Conservation (phyloP, 2,888 invertebrate genomes). For the Priocnemis perturbator region DNA sequence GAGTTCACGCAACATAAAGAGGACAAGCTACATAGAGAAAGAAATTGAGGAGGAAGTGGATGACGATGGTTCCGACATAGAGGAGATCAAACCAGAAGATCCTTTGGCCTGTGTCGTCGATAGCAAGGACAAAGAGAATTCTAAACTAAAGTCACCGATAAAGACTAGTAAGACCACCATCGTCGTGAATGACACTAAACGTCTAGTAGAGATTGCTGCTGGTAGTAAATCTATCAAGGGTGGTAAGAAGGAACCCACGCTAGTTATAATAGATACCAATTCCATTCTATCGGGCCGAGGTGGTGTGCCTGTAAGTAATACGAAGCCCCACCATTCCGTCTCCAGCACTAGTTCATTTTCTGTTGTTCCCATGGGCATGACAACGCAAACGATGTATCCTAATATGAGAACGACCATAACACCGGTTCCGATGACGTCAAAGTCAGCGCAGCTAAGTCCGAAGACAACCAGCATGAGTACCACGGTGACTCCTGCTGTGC, state of each 20-base stretch:
- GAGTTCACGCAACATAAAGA: slow-evolving; percentile 79
- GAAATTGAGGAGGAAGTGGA: slow-evolving; percentile 76
- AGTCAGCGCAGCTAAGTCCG: slow-evolving; percentile 61
- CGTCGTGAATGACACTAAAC: slow-evolving; percentile 84
- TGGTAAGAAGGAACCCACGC: slow-evolving; percentile 83
- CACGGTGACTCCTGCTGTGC: slow-evolving; percentile 71
- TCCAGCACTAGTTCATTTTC: slow-evolving; percentile 72
- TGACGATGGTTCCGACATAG: slow-evolving; percentile 80
- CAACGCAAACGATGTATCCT: slow-evolving; percentile 81
- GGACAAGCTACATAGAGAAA: slow-evolving; percentile 78
- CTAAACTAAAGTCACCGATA: slow-evolving; percentile 65
- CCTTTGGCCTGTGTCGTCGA: slow-evolving; percentile 76
- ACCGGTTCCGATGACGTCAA: slow-evolving; percentile 76
- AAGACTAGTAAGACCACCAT: slow-evolving; percentile 77
- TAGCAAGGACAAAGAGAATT: slow-evolving; percentile 72
- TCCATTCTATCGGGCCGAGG: slow-evolving; percentile 82
- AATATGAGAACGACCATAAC: slow-evolving; percentile 79
- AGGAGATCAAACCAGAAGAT: slow-evolving; percentile 80
- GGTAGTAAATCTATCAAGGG: slow-evolving; percentile 77
- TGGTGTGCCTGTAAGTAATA: slow-evolving; percentile 76
- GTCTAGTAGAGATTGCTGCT: slow-evolving; percentile 82
- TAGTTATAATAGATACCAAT: slow-evolving; percentile 88
- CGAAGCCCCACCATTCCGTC: slow-evolving; percentile 61
- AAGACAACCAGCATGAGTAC: slow-evolving; percentile 60
- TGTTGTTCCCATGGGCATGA: slow-evolving; percentile 76